These are phyloP conservation scores for Caenorhabditis tropicalis DNA, from an alignment of 1,140 invertebrate species.

Conservation along the genomic window DNA sequence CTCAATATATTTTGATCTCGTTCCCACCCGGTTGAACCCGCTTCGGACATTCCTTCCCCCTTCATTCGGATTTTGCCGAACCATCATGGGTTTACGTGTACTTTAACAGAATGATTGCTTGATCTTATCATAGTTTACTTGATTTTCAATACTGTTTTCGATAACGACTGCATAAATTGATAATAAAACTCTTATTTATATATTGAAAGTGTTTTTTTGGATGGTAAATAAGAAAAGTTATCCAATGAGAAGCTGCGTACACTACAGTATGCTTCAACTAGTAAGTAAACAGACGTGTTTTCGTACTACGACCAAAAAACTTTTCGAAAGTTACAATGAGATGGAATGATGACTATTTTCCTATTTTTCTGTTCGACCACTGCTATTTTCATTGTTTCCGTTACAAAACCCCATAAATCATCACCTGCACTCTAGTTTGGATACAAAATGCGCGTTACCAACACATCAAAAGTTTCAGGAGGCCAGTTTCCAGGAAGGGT, in stretches of 20 bases:
- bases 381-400: too few species aligned
- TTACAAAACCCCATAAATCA: too few species aligned
- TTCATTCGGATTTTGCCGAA: neutral
- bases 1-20: constrained; percentile 14
- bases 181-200: neutral
- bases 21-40: neutral
- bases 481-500: neutral
- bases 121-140: neutral
- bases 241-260: neutral
- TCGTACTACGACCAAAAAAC: neutral
- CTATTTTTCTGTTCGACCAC: too few species aligned
- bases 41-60: neutral
- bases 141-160: neutral
- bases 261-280: neutral
- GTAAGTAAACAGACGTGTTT: neutral
- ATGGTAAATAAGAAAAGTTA: neutral
- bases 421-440: neutral
- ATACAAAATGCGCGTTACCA: neutral
- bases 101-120: constrained; percentile 22
- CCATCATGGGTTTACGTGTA: constrained; percentile 35
- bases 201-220: neutral
- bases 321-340: too few species aligned
- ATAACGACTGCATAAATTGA: neutral
- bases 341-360: too few species aligned
- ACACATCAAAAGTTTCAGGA: neutral